phyloP scores from a whole-genome alignment of 2,797 vertebrate genomes.

The Ceryle rudis region DNA sequence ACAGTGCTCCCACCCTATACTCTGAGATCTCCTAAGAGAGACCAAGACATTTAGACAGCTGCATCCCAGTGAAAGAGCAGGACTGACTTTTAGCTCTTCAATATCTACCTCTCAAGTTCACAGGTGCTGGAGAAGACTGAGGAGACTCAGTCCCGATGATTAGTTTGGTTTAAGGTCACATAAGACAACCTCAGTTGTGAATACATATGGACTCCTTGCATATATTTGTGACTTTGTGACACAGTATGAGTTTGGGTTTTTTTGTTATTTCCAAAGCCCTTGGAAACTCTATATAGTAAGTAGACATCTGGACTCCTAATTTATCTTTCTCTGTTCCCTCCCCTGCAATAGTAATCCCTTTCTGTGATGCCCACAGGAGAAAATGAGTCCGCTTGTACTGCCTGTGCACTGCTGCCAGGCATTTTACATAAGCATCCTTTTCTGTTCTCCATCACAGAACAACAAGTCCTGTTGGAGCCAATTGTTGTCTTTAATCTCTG shows the following conservation, averaged over 20 bases:
- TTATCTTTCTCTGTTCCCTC: not conserved
- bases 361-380: not conserved
- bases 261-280: not conserved
- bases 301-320: conserved; percentile 46
- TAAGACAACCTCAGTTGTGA: not conserved
- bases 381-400: not conserved
- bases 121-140: not conserved
- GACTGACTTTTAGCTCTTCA: not conserved
- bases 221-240: not conserved
- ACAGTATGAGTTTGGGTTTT: not conserved
- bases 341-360: not conserved
- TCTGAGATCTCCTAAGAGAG: not conserved
- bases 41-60: conserved; percentile 7
- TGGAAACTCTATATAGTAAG: not conserved
- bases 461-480: not conserved
- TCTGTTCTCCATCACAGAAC: not conserved
- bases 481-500: conserved; percentile 37
- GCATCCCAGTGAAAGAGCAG: not conserved
- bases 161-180: not conserved
- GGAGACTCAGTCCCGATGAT: not conserved
- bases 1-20: not conserved
- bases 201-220: not conserved
- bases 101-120: not conserved
- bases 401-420: not conserved
- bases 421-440: not conserved